Percentiles rank a stretch among this genome's conserved stretches.
These are phyloP conservation scores for Aradus depressus DNA, from an alignment of 2,888 invertebrate species.

Conservation along the genomic window DNA sequence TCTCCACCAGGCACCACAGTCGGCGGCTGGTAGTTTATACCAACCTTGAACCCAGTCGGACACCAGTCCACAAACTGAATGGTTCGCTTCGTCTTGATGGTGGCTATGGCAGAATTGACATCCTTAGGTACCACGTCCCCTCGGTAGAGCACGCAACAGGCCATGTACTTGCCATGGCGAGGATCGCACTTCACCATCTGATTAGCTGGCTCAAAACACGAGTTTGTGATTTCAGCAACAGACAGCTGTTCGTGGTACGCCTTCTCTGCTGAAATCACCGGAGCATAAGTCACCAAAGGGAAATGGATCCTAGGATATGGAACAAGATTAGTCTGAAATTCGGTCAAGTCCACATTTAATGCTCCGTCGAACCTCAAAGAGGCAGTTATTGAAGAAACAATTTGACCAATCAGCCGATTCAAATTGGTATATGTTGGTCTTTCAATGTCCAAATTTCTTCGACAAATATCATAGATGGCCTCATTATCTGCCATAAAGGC, in stretches of 20 bases:
- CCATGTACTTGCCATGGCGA: slow-evolving; percentile 66
- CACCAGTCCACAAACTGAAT: slow-evolving; percentile 44
- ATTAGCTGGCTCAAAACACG: slow-evolving; percentile 91
- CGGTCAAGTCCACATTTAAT: slow-evolving; percentile 82
- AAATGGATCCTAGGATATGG: slow-evolving; percentile 93
- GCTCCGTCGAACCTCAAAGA: slow-evolving; percentile 87
- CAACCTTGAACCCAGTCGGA: slow-evolving; percentile 36
- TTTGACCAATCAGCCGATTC: slow-evolving; percentile 90
- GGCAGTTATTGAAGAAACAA: slow-evolving; percentile 84
- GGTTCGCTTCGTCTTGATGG: slow-evolving; percentile 48
- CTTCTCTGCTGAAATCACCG: slow-evolving; percentile 86
- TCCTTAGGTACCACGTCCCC: slow-evolving; percentile 54
- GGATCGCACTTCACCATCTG: slow-evolving; percentile 95
- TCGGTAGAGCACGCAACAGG: slow-evolving; percentile 44
- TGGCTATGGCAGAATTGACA: slow-evolving; percentile 46
- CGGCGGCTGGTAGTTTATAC: slow-evolving; percentile 43
- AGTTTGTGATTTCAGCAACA: slow-evolving; percentile 87
- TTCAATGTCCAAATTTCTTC: slow-evolving; percentile 88
- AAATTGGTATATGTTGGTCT: slow-evolving; percentile 93
- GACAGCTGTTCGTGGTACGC: slow-evolving; percentile 88
- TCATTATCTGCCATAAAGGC: slow-evolving; percentile 48
- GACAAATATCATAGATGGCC: slow-evolving; percentile 71
- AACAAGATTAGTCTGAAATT: slow-evolving; percentile 84
- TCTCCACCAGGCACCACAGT: slow-evolving; percentile 43
- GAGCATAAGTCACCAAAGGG: slow-evolving; percentile 83